These are phyloP conservation scores for Nycteola revayana DNA, from an alignment of 2,888 invertebrate genomes.

Conservation along the genomic window DNA sequence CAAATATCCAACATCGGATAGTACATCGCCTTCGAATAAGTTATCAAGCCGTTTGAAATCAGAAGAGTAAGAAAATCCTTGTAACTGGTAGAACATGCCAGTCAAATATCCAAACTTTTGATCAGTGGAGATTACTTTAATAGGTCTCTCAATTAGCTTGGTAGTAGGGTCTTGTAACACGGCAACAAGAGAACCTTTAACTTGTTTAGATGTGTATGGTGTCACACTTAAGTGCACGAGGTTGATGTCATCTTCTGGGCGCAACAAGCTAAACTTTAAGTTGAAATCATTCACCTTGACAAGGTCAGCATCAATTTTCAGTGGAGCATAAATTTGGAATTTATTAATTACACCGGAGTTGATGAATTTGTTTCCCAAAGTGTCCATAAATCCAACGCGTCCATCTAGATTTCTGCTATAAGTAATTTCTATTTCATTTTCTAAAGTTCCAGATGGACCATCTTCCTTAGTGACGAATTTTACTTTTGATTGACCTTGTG, in stretches of 20 bases:
- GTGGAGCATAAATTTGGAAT: slow-evolving; percentile 80
- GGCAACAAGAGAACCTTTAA: slow-evolving; percentile 77
- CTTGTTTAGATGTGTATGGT: slow-evolving; percentile 83
- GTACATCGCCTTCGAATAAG: slow-evolving; percentile 39
- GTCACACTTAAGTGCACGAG: slow-evolving; percentile 82
- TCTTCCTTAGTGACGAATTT: slow-evolving; percentile 2
- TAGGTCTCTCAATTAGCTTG: slow-evolving; percentile 58
- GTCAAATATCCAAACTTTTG: slow-evolving; percentile 67
- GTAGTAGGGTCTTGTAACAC: slow-evolving; percentile 67
- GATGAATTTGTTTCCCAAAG: slow-evolving; percentile 83
- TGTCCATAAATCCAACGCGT: slow-evolving; percentile 83
- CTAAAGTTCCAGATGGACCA: slow-evolving; percentile 50
- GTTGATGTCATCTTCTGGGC: slow-evolving; percentile 70
- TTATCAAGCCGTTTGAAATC: slow-evolving; percentile 59
- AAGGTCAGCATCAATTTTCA: slow-evolving; percentile 72
- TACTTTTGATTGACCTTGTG: slow-evolving; percentile 50
- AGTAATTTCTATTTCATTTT: slow-evolving; percentile 71
- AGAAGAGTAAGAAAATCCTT: slow-evolving; percentile 74
- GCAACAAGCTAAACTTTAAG: slow-evolving; percentile 69
- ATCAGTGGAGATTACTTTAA: slow-evolving; percentile 44
- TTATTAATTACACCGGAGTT: slow-evolving; percentile 84
- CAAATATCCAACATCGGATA: slow-evolving; percentile 39
- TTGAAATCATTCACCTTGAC: slow-evolving; percentile 37
- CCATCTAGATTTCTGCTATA: slow-evolving; percentile 81
- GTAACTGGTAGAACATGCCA: slow-evolving; percentile 76